A percentile compares a stretch with the other conserved stretches of the same genome.
phyloP scores from a whole-genome alignment of 2,888 invertebrate genomes.

The Cephonodes hylas region DNA sequence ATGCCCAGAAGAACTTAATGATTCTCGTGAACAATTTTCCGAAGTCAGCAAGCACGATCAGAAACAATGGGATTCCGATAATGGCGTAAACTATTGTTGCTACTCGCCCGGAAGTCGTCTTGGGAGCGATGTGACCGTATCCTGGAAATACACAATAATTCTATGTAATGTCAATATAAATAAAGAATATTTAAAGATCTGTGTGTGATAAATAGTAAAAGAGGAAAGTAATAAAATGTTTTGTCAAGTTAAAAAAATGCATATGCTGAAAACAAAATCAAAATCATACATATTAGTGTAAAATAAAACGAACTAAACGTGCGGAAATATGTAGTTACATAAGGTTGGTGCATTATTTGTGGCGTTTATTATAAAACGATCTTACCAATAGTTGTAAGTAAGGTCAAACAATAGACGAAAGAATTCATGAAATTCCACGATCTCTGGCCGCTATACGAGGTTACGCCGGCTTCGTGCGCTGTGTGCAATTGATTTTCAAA shows the following conservation, averaged over 20 bases:
- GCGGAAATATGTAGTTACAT: neutral
- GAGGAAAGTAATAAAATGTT: neutral
- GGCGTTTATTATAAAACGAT: constrained; percentile 18
- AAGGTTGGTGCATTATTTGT: neutral
- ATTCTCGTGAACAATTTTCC: constrained; percentile 95
- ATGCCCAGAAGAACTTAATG: constrained; percentile 95
- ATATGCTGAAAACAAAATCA: neutral
- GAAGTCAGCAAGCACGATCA: constrained; percentile 96
- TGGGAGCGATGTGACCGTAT: constrained; percentile 97
- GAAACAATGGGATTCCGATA: constrained; percentile 96
- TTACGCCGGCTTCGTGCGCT: constrained; percentile 92
- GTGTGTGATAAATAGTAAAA: neutral
- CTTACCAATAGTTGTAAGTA: constrained; percentile 95
- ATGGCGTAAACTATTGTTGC: constrained; percentile 96
- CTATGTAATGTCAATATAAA: too few species aligned
- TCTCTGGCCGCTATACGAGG: constrained; percentile 90
- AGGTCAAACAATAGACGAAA: constrained; percentile 91
- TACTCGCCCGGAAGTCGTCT: constrained; percentile 91
- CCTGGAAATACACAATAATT: constrained; percentile 81
- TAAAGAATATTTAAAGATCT: neutral
- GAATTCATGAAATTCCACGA: constrained; percentile 95
- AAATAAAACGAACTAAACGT: constrained; percentile 8
- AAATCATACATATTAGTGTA: neutral
- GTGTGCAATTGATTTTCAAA: constrained; percentile 93
- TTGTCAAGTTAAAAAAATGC: neutral